Conservation (phyloP, 1,140 invertebrate species). For the Argopecten irradians region DNA sequence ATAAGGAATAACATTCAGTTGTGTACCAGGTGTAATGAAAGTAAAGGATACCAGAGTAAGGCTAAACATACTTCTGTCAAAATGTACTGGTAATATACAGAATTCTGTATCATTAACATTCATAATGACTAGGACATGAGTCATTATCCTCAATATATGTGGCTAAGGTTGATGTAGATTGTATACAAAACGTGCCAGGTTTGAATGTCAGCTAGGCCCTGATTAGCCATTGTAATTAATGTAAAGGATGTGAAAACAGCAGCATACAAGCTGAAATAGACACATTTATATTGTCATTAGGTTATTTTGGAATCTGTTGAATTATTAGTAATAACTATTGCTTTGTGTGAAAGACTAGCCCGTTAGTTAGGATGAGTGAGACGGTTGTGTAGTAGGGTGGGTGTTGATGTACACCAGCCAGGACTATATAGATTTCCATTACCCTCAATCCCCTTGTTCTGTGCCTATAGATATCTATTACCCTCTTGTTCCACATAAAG, state of each 20-base stretch:
- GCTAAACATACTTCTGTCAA: background rate
- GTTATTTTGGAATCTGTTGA: background rate
- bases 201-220: conserved; percentile 20
- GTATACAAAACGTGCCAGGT: background rate
- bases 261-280: background rate
- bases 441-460: background rate
- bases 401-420: background rate
- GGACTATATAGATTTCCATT: background rate
- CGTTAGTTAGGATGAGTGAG: background rate
- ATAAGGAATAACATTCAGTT: too few relatives aligned
- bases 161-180: background rate
- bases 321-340: background rate
- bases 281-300: background rate
- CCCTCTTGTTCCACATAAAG: background rate
- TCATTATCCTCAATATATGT: background rate
- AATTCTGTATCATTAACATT: conserved; percentile 12
- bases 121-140: background rate
- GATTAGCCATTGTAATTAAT: conserved; percentile 5
- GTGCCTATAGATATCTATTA: background rate
- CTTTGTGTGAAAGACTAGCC: too few relatives aligned
- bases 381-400: background rate
- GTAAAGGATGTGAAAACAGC: background rate
- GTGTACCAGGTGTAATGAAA: too few relatives aligned
- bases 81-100: background rate
- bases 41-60: too few relatives aligned